Evolutionary conservation across 2,888 invertebrate genomes (phyloP), one percentile per base, ranked within the genome.

Genomic region (Deilephila porcellus): DNA sequence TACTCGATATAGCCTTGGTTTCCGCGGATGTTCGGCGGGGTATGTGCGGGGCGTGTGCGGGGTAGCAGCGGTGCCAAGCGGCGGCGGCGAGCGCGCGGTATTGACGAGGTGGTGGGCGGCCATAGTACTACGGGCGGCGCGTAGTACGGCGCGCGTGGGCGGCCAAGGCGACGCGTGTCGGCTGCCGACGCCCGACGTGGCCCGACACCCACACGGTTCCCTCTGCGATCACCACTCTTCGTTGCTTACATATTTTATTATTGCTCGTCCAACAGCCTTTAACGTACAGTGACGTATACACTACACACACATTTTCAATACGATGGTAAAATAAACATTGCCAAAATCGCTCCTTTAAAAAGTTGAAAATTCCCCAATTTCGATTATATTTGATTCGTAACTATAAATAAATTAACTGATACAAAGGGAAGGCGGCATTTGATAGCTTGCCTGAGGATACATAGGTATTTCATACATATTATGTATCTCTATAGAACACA

Each of bases 71-170:
- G 56, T 17, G 56, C 56, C 45, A 45, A 56, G 56, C 56, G 56
- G n/a, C 56, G 56, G 56, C 56, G 56, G 60, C 25, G 60, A 29
- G 14, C 29, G 60, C 60, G 60, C 60, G 60, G 11, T 29, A 29
- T 25, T 29, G 60, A 60, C 17, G 60, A 29, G 60, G 60, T 29
- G 60, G 60, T 29, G 60, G 60, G 60, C 70, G 25, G 67, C 37
- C 53, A 29, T 53, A 70, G 70, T 70, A 70, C 60, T 60, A 52
- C 70, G 53, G 25, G 29, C 70, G 70, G 19, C 25, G 70, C 70
- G 60, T 60, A 60, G 60, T 60, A 60, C 29, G 29, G 29, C 29
- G 29, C 45, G 60, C 17, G 29, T 53, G 29, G 53, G 70, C 70
- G 70, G 52, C 52, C 62, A 37, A 29, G 62, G 72, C 32, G 63